Base-by-base conservation (phyloP, 2,888 invertebrate species). In the Micoletzkya japonica region DNA sequence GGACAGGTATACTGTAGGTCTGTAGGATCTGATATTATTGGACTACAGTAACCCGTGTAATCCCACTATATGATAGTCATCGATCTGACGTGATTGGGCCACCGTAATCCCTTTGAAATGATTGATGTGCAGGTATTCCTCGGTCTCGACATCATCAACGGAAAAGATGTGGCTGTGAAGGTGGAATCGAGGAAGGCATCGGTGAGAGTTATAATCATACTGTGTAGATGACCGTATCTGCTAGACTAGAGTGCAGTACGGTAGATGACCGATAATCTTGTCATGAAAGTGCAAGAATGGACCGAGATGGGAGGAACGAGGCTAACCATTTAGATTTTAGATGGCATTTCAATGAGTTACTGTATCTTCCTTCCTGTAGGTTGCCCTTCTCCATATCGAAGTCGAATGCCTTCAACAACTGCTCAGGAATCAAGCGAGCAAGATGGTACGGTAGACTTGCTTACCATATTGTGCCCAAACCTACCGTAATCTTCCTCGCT, bases 111-210 rank as follows among this genome's bases (percentile, higher is more conserved):
- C 3, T 50, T 32, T 14, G 20, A 6, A 34, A 14, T 2, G 32
- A 1, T 24, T 34, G 2, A 28, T 30, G n/a, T 56, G 34, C 7
- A 67, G 67, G 67, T 67, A 30, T 67, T 67, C 57, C 4, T 57
- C 4, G 67, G 56, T 2, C 24, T 57, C 17, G 56, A 67, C 44
- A 28, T 26, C 4, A 44, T 28, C 4, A 67, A 37, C n/a, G 56
- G 67, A 2, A 30, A 14, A 28, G 24, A 44, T 37, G 57, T 56
- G n/a, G 67, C 67, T 6, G 28, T 67, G 37, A 67, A 67, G 37
- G 67, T 67, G 20, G 67, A 67, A 57, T 56, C 67, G 6, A 32
- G 39, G 34, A 30, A 10, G 2, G 67, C 67, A 14, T 64, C 64
- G 20, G 39, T 64, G 20, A 34, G 49, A 49, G n/a, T n/a, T n/a